Conservation (phyloP, 2,797 vertebrate genomes). For the Toxotes lorentzi region DNA sequence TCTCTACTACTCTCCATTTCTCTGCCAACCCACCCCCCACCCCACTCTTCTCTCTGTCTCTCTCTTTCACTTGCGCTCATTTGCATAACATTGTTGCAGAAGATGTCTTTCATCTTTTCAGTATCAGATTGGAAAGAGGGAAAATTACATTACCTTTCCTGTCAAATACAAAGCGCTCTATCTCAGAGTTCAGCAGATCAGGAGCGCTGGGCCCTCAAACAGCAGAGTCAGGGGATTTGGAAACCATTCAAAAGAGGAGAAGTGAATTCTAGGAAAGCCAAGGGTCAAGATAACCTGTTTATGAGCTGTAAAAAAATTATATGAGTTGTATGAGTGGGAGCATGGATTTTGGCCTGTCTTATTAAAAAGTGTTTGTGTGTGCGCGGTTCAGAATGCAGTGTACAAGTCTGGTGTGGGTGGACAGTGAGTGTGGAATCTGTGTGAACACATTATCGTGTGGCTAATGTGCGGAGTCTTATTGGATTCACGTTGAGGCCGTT, state of each 20-base stretch:
- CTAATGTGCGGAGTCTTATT: constrained; percentile 66
- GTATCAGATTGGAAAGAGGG: constrained; percentile 54
- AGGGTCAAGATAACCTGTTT: constrained; percentile 38
- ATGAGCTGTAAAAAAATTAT: constrained; percentile 17
- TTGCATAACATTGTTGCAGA: constrained; percentile 54
- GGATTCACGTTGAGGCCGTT: constrained; percentile 57
- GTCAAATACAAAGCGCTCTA: constrained; percentile 40
- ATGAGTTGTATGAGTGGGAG: constrained; percentile 14
- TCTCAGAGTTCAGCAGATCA: constrained; percentile 41
- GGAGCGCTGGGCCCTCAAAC: background rate
- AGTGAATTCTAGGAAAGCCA: background rate
- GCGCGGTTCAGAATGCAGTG: constrained; percentile 19
- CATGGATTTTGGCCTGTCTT: constrained; percentile 6
- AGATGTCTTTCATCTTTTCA: constrained; percentile 61
- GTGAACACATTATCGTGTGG: constrained; percentile 52
- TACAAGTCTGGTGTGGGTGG: constrained; percentile 33
- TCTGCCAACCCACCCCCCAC: background rate
- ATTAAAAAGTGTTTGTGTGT: constrained; percentile 3
- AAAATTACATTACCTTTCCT: constrained; percentile 57
- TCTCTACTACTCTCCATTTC: constrained; percentile 18
- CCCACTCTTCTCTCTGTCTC: background rate
- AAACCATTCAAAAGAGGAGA: constrained; percentile 12
- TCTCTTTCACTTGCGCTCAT: constrained; percentile 29
- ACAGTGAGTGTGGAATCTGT: constrained; percentile 42
- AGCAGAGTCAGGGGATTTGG: constrained; percentile 23